Evolutionary conservation across 2,888 invertebrate genomes (phyloP).

Genomic region (Caenorhabditis sp.): DNA sequence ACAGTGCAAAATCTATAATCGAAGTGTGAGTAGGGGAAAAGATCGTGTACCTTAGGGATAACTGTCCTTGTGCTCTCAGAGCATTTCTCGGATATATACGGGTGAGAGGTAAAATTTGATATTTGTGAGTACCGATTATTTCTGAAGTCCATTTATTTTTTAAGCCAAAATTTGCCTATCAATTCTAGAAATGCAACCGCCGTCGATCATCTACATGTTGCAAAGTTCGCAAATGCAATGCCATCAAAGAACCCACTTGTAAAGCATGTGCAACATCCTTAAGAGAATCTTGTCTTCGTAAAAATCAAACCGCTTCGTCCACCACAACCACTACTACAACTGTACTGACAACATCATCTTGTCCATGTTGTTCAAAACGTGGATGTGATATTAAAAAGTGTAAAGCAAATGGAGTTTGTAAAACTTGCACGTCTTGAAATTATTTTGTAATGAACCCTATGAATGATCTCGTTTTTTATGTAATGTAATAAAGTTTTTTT

Average conservation of each 20-base stretch:
- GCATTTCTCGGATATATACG: no score
- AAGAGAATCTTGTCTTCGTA: background rate
- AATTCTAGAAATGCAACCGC: background rate
- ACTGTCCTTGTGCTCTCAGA: no score
- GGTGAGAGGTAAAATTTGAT: no score
- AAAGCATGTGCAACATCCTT: background rate
- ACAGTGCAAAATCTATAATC: background rate
- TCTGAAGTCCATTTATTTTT: no score
- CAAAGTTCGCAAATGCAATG: background rate
- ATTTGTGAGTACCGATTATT: no score
- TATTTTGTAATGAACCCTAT: no score
- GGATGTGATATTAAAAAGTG: background rate
- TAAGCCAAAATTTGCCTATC: no score
- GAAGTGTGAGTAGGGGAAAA: background rate
- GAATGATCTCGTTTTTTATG: background rate
- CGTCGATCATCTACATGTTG: background rate
- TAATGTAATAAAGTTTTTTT: slow-evolving; percentile 1
- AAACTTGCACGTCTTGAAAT: background rate
- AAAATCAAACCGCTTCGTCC: background rate
- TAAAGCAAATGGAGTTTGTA: background rate
- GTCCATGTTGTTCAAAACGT: background rate
- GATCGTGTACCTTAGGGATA: no score
- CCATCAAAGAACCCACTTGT: background rate
- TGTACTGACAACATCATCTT: background rate
- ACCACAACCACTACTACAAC: no score